Conservation (phyloP, 1,140 invertebrate species). For the Zaprionus inermis region DNA sequence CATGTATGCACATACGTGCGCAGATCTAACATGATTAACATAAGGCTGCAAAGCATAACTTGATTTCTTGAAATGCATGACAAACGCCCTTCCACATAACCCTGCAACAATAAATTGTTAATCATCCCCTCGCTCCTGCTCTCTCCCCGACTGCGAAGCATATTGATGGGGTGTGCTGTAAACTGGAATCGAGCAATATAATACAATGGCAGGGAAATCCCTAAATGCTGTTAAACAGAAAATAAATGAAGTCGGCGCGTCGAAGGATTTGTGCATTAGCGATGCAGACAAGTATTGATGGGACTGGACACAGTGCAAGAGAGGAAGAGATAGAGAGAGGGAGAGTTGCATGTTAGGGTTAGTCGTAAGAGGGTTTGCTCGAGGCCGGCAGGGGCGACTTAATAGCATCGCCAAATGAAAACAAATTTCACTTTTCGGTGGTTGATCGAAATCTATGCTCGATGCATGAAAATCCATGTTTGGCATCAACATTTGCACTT, state of each 20-base stretch:
- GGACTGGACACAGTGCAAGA: slow-evolving; percentile 41
- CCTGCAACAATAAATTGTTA: slow-evolving; percentile 48
- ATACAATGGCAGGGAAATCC: slow-evolving; percentile 77
- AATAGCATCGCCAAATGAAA: slow-evolving; percentile 63
- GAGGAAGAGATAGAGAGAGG: slow-evolving; percentile 8
- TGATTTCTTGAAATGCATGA: slow-evolving; percentile 27
- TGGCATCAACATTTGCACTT: slow-evolving; percentile 63
- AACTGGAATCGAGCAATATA: slow-evolving; percentile 63
- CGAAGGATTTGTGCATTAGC: slow-evolving; percentile 69
- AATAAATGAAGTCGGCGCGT: slow-evolving; percentile 73
- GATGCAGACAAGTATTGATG: slow-evolving; percentile 74
- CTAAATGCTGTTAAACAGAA: slow-evolving; percentile 82
- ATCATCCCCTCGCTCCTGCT: slow-evolving; percentile 33
- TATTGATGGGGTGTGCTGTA: slow-evolving; percentile 58
- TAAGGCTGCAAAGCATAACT: slow-evolving; percentile 20
- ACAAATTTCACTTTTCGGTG: slow-evolving; percentile 47
- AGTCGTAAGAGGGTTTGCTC: slow-evolving; percentile 10
- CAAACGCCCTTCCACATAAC: slow-evolving; percentile 14
- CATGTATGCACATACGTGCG: neutral
- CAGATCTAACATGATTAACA: slow-evolving; percentile 21
- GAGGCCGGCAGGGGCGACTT: neutral
- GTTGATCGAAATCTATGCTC: slow-evolving; percentile 39
- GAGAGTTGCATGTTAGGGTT: slow-evolving; percentile 31
- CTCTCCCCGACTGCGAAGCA: neutral
- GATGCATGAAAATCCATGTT: slow-evolving; percentile 36